These are phyloP conservation scores for Chrosomus eos DNA, from an alignment of 2,797 vertebrate genomes.

Conservation along the genomic window DNA sequence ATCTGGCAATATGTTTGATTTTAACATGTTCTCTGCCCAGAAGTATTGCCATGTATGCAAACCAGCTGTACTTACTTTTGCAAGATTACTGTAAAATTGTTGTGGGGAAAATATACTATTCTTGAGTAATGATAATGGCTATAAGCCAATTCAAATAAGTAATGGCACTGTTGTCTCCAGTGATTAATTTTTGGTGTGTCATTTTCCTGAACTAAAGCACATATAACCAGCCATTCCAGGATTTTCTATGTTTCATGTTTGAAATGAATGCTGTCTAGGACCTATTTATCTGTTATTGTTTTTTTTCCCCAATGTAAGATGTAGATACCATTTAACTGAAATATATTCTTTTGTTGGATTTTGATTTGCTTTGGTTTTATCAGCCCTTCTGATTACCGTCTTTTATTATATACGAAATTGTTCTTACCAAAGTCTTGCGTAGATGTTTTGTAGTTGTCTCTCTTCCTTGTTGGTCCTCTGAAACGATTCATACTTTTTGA, in stretches of 20 bases:
- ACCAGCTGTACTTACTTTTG: constrained; percentile 70
- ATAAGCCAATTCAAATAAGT: constrained; percentile 72
- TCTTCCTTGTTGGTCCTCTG: constrained; percentile 75
- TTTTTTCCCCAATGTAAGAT: constrained; percentile 73
- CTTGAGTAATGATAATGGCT: constrained; percentile 69
- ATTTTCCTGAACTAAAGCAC: constrained; percentile 78
- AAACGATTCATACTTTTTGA: constrained; percentile 88
- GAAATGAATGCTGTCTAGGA: constrained; percentile 72
- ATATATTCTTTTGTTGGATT: constrained; percentile 73
- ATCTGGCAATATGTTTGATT: not conserved
- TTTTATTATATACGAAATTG: constrained; percentile 77
- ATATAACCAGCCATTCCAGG: constrained; percentile 78
- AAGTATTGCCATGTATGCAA: constrained; percentile 64
- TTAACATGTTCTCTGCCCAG: not conserved
- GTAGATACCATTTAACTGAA: constrained; percentile 72
- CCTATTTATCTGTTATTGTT: constrained; percentile 67
- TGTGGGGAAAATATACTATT: constrained; percentile 78
- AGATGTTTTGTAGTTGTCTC: constrained; percentile 88
- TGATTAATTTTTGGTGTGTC: constrained; percentile 74
- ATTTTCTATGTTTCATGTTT: constrained; percentile 80
- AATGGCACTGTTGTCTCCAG: constrained; percentile 72
- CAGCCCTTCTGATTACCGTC: constrained; percentile 67
- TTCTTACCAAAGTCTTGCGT: constrained; percentile 95
- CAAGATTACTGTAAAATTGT: constrained; percentile 82
- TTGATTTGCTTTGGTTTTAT: constrained; percentile 63